Evolutionary conservation across 2,888 invertebrate species (phyloP), one percentile per base, ranked within the genome.

Genomic region (Drosophila nr. fundita): DNA sequence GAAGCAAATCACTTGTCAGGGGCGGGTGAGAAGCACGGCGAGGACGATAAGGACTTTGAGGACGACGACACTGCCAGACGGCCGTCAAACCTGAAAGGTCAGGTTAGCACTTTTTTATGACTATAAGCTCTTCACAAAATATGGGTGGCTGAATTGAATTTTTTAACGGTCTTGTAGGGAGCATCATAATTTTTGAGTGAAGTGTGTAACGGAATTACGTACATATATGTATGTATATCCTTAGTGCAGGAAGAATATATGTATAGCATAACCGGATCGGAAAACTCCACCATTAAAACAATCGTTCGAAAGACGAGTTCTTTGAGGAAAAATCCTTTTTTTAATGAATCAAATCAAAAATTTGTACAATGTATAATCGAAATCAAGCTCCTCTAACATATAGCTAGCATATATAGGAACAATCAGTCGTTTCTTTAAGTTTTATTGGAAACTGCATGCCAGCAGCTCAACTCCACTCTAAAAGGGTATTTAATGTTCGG

Each of bases 61-160:
- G 54, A 36, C 38, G 40, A 15, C 27, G 18, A n/a, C 24, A n/a
- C 3, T 42, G 42, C 58, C 59, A 78, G 78, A 78, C 78, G 36
- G 45, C 50, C 58, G 38, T 50, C 60, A 52, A 49, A 57, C 59
- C 60, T 71, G 57, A 49, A 61, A 81, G 79, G 73, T 73, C 78
- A 73, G 78, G 63, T 66, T 69, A 68, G 64, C 64, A 74, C 63
- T 80, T 68, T 52, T 69, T 69, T 68, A 76, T 65, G 80, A 45
- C 55, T 40, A 54, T 52, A 62, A 50, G 45, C 32, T 11, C 4
- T 8, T 15, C 21, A 2, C 21, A 15, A 45, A 4, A 24, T 15
- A 8, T 45, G 15, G 4, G 1, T 4, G 18, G 1, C 36, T 38
- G 18, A 38, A 29, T 21, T 34, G 38, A 24, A 21, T 21, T 53